Evolutionary conservation across 2,888 invertebrate genomes (phyloP).

Genomic region (Odontocolon sp.): DNA sequence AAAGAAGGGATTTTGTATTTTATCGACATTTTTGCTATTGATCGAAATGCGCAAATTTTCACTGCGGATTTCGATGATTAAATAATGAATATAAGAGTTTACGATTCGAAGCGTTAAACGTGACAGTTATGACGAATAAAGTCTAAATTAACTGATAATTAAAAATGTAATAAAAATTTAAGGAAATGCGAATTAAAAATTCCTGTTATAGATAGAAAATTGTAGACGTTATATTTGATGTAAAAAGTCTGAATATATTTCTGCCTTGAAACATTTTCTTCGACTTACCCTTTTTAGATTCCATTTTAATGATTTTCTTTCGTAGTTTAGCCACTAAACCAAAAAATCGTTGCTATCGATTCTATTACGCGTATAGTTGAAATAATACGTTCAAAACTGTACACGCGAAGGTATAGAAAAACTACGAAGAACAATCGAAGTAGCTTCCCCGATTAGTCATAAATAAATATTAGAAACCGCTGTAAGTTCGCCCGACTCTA

Average conservation of each 20-base stretch:
- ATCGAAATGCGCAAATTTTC: slow-evolving; percentile 50
- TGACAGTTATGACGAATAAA: too few species aligned
- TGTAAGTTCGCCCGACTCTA: background rate
- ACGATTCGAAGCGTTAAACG: too few species aligned
- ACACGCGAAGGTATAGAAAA: background rate
- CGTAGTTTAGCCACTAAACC: background rate
- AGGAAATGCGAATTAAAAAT: too few species aligned
- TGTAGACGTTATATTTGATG: background rate
- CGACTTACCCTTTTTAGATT: slow-evolving; percentile 31
- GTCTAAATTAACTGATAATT: too few species aligned
- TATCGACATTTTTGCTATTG: slow-evolving; percentile 27
- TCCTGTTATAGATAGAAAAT: background rate
- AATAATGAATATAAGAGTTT: background rate
- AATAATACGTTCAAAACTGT: background rate
- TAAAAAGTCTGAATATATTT: background rate
- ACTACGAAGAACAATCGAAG: background rate
- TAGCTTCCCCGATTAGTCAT: background rate
- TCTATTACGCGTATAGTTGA: background rate
- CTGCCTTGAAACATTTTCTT: background rate
- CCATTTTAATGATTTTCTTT: slow-evolving; percentile 21
- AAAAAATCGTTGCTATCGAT: background rate
- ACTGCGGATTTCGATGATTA: slow-evolving; percentile 45
- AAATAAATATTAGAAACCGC: slow-evolving; percentile 35
- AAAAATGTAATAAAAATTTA: too few species aligned
- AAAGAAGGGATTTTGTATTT: slow-evolving; percentile 2